phyloP scores from a whole-genome alignment of 1,140 invertebrate genomes.

The Globodera rostochiensis region DNA sequence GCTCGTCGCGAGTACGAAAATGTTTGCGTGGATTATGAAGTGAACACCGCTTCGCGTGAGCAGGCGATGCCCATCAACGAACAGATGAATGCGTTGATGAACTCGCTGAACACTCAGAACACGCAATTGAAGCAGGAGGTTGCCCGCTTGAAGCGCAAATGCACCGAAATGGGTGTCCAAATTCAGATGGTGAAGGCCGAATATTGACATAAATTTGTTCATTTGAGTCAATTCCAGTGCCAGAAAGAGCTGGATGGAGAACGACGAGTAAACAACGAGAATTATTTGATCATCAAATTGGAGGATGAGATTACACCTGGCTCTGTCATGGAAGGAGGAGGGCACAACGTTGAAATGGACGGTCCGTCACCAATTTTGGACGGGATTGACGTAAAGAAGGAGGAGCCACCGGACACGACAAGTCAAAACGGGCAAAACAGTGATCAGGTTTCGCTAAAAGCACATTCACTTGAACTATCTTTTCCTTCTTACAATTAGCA shows the following conservation, averaged over 20 bases:
- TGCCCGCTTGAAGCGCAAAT: constrained; percentile 38
- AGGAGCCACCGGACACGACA: constrained; percentile 20
- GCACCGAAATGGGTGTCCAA: constrained; percentile 24
- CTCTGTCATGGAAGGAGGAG: background rate
- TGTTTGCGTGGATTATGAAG: constrained; percentile 48
- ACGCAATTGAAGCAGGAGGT: constrained; percentile 41
- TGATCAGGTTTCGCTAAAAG: background rate
- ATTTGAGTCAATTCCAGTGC: constrained; percentile 29
- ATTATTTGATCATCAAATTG: constrained; percentile 46
- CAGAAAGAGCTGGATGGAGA: constrained; percentile 48
- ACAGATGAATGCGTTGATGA: constrained; percentile 40
- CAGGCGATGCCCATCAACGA: constrained; percentile 40
- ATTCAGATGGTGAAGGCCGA: background rate
- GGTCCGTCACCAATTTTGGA: background rate
- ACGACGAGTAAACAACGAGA: constrained; percentile 44
- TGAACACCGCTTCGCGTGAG: constrained; percentile 40
- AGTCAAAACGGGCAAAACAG: constrained; percentile 17
- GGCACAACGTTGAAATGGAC: background rate
- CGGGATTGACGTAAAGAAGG: constrained; percentile 1
- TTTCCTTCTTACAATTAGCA: background rate
- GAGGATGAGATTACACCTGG: constrained; percentile 27
- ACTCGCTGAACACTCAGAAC: constrained; percentile 44
- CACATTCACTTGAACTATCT: background rate
- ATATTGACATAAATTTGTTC: constrained; percentile 11
- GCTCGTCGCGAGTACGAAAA: constrained; percentile 50